Percentiles rank a stretch among this genome's conserved stretches.
Conservation (phyloP, 2,797 vertebrate genomes). For the Allobates femoralis region DNA sequence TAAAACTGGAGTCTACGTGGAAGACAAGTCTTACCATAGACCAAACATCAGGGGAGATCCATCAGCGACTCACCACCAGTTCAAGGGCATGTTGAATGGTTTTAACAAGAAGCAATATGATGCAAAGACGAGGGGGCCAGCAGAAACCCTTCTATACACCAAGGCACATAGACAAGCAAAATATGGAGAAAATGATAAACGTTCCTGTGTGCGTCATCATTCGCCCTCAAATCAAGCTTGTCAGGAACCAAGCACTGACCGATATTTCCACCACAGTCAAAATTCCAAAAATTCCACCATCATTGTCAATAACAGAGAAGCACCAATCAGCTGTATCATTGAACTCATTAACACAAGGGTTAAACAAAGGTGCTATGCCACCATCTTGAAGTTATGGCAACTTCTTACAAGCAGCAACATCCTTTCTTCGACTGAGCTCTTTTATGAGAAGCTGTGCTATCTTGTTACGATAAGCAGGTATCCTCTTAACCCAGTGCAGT, state of each 20-base stretch:
- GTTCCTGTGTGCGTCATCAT: not conserved
- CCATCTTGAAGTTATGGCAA: slow-evolving; percentile 34
- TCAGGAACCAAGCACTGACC: not conserved
- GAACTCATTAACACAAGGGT: slow-evolving; percentile 15
- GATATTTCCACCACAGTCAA: not conserved
- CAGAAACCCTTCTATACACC: not conserved
- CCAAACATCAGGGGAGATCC: not conserved
- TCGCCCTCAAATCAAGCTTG: not conserved
- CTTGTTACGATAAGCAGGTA: slow-evolving; percentile 42
- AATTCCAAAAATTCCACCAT: slow-evolving; percentile 34
- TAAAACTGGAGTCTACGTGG: slow-evolving; percentile 4
- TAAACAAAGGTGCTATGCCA: slow-evolving; percentile 21
- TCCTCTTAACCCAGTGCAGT: slow-evolving; percentile 12
- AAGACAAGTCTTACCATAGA: not conserved
- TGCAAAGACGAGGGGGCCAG: not conserved
- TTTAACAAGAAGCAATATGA: not conserved
- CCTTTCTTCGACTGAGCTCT: slow-evolving; percentile 31
- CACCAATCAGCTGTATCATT: slow-evolving; percentile 34
- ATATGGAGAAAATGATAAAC: not conserved
- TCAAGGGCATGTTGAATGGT: not conserved
- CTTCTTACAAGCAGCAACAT: not conserved
- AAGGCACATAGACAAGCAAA: not conserved
- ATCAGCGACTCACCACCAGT: not conserved
- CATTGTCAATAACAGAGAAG: slow-evolving; percentile 48
- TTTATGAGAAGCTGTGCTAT: slow-evolving; percentile 41